phyloP scores from a whole-genome alignment of 2,888 invertebrate genomes.

The Colostygia pectinataria region DNA sequence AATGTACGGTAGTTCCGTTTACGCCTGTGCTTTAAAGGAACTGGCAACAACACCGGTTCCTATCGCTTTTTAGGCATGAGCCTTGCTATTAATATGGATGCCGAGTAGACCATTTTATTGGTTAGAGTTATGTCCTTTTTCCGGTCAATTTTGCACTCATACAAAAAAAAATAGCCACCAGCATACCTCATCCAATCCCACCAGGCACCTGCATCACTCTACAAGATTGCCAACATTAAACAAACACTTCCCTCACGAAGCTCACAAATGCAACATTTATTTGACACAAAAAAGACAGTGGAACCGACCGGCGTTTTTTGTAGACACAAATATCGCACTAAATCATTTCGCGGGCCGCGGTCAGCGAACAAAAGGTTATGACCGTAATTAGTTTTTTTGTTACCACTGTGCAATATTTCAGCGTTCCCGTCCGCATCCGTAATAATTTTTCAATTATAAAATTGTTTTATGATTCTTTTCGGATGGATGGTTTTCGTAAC shows the following conservation, averaged over 20 bases:
- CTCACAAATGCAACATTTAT: constrained; percentile 29
- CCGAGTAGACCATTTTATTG: no score
- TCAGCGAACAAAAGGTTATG: constrained; percentile 50
- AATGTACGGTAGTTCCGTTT: no score
- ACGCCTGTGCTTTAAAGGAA: no score
- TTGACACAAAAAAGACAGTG: constrained; percentile 34
- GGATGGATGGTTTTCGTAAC: constrained; percentile 21
- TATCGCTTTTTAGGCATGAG: no score
- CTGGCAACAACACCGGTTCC: no score
- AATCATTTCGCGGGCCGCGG: constrained; percentile 45
- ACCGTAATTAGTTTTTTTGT: constrained; percentile 69
- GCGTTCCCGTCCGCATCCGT: constrained; percentile 57
- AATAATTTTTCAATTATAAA: constrained; percentile 70
- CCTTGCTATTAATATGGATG: no score
- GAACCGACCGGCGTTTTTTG: constrained; percentile 25
- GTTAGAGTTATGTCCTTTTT: no score
- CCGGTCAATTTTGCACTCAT: constrained; percentile 1
- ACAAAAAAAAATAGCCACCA: constrained; percentile 18
- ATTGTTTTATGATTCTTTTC: constrained; percentile 46
- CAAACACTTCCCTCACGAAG: constrained; percentile 18
- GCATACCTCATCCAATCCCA: constrained; percentile 12
- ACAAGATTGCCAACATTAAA: constrained; percentile 27
- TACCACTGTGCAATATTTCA: constrained; percentile 62
- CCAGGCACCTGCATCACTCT: constrained; percentile 15
- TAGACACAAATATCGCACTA: constrained; percentile 53